Evolutionary conservation across 2,888 invertebrate species (phyloP).

Genomic region (Lomographa bimaculata): DNA sequence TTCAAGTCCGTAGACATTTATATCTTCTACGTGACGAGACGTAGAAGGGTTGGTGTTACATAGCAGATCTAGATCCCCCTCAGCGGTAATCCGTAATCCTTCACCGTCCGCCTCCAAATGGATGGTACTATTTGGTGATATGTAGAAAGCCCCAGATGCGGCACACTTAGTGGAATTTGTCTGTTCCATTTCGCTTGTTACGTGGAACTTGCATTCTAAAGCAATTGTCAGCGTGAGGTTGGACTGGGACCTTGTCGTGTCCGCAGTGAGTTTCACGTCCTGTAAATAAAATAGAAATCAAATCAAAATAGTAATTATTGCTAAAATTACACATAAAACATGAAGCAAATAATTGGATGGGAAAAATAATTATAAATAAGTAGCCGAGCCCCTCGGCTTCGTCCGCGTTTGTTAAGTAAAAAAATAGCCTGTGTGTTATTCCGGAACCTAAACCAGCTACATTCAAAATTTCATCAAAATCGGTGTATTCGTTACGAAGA

Average conservation of each 20-base stretch:
- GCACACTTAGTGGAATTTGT: conserved; percentile 31
- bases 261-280: conserved; percentile 53
- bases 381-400: too few species aligned
- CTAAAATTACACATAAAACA: too few species aligned
- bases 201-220: conserved; percentile 47
- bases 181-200: conserved; percentile 23
- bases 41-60: conserved; percentile 46
- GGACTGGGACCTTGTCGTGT: conserved; percentile 54
- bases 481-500: too few species aligned
- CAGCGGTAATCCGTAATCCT: conserved; percentile 44
- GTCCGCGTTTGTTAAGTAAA: too few species aligned
- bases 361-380: too few species aligned
- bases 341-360: too few species aligned
- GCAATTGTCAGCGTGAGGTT: conserved; percentile 58
- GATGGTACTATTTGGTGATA: conserved; percentile 49
- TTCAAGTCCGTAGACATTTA: conserved; percentile 65
- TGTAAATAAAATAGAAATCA: conserved; percentile 40
- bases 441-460: too few species aligned
- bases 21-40: conserved; percentile 44
- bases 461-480: too few species aligned
- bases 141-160: conserved; percentile 57
- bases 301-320: too few species aligned
- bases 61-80: conserved; percentile 47
- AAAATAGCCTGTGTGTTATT: too few species aligned
- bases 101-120: conserved; percentile 49